A percentile compares a stretch with the other conserved stretches of the same genome.
Conservation (phyloP, 2,113 vertebrate species). For the Carassius auratus region DNA sequence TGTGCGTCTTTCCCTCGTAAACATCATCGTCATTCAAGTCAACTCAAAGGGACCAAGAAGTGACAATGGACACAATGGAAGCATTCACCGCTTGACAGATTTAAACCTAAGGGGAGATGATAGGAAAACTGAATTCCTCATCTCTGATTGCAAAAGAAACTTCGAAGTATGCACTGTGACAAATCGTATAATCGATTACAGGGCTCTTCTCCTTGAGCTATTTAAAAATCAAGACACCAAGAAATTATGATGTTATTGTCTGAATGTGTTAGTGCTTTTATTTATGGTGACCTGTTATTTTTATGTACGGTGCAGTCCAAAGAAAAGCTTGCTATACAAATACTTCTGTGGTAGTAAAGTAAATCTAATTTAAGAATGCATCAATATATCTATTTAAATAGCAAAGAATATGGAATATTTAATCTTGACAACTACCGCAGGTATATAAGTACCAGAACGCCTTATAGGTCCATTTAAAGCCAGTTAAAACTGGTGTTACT, state of each 20-base stretch:
- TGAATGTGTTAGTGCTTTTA: constrained; percentile 78
- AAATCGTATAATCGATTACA: constrained; percentile 7
- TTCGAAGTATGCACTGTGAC: constrained; percentile 20
- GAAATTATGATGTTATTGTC: constrained; percentile 73
- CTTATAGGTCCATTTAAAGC: constrained; percentile 53
- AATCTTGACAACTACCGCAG: constrained; percentile 76
- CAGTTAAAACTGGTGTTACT: constrained; percentile 42
- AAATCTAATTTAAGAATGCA: constrained; percentile 76
- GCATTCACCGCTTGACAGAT: background rate
- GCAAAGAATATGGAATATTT: constrained; percentile 75
- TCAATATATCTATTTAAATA: constrained; percentile 73
- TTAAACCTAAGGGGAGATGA: background rate
- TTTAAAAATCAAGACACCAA: constrained; percentile 73
- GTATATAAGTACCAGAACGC: constrained; percentile 65
- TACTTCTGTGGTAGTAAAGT: constrained; percentile 62
- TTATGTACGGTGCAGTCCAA: constrained; percentile 72
- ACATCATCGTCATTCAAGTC: background rate
- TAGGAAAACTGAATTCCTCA: background rate
- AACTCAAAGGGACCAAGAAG: constrained; percentile 27
- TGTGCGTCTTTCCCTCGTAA: background rate
- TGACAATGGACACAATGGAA: constrained; percentile 18
- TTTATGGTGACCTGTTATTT: constrained; percentile 76
- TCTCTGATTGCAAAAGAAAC: constrained; percentile 11
- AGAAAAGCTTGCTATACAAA: constrained; percentile 64
- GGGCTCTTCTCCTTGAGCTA: constrained; percentile 63